Base-by-base conservation (phyloP, 2,888 invertebrate species). In the Rhimphoctona megacephalus region DNA sequence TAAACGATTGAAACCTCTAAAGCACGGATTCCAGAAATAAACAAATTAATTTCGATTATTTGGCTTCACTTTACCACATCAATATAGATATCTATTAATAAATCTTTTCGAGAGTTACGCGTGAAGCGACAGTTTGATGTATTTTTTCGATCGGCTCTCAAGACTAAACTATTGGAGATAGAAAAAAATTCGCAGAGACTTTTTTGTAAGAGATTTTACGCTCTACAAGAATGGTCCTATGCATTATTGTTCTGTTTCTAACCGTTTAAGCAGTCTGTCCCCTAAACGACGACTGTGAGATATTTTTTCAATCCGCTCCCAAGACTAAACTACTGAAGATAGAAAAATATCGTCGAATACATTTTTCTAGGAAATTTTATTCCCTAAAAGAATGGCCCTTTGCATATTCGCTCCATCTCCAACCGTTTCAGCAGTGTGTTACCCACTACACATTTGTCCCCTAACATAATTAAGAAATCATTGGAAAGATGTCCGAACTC, bases 91-190 rank as follows among this genome's bases (percentile, higher is more conserved):
- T 25, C 25, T 17, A 46, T 4, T 17, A 43, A 43, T 43, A 14
- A 17, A 46, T 17, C 4, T 17, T 39, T 39, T 43, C 43, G 43
- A 43, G 3, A 14, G 14, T 43, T 43, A 2, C 14, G 1, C 39
- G 8, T 7, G 1, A n/a, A n/a, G n/a, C n/a, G n/a, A 1, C 7
- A 0, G 1, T 1, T 39, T 1, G 7, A 43, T 11, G 14, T 9
- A 43, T 11, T 43, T 43, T 43, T 43, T 14, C 14, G 43, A 43
- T 43, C 17, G 1, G 17, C 61, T 30, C 5, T 17, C 19, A 4
- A 5, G 49, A 7, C 19, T 5, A 49, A 49, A 61, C 17, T 30
- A 30, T 0, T 14, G 6, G 2, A 0, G 0, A n/a, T 30, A 30
- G 61, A 61, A 61, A 61, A 61, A 30, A 17, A 14, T 30, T 0